Evolutionary conservation across 2,797 vertebrate genomes (phyloP).

Genomic region (Scolopax bukidnonensis): DNA sequence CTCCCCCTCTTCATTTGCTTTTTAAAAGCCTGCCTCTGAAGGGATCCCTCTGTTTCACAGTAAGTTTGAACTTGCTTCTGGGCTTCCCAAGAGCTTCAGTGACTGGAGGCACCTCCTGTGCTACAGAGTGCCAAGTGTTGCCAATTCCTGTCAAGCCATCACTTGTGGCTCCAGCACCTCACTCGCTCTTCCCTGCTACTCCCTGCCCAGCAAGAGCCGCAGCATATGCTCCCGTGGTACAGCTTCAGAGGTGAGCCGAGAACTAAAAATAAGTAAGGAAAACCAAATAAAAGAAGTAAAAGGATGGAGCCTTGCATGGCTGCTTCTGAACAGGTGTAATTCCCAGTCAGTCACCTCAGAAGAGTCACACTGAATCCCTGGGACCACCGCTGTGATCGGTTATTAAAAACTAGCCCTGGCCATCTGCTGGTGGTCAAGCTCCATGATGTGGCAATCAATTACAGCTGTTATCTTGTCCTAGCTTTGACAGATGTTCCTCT

Average conservation of each 20-base stretch:
- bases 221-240: not conserved
- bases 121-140: not conserved
- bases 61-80: not conserved
- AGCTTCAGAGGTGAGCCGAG: not conserved
- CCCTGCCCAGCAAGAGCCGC: not conserved
- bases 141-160: not conserved
- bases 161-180: not conserved
- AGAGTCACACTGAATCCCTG: not conserved
- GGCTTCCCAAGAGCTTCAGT: not conserved
- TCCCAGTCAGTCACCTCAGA: not conserved
- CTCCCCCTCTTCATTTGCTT: not conserved
- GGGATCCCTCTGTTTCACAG: not conserved
- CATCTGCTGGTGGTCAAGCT: conserved; percentile 77
- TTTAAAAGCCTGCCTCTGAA: not conserved
- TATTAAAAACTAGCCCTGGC: conserved; percentile 49
- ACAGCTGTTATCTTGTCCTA: conserved; percentile 76
- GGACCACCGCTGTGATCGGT: not conserved
- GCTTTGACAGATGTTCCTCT: conserved; percentile 76
- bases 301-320: not conserved
- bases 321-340: conserved; percentile 1
- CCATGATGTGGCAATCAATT: conserved; percentile 73
- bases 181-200: not conserved
- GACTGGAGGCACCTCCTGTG: not conserved
- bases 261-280: not conserved
- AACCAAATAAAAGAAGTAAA: not conserved